Evolutionary conservation across 2,888 invertebrate species (phyloP).

Genomic region (Drosophila mimetica): DNA sequence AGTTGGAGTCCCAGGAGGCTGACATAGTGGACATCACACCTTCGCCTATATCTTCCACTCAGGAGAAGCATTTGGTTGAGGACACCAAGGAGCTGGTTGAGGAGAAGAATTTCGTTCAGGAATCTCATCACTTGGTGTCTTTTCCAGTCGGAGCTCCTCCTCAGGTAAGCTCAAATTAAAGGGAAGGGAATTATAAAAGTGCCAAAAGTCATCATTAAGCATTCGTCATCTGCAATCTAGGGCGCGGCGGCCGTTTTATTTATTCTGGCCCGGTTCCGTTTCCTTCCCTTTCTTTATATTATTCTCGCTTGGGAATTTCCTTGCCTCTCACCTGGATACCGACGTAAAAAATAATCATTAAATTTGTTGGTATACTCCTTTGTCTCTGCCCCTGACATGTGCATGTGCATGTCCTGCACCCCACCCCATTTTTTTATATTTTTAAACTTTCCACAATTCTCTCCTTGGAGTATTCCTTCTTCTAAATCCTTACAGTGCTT

Average conservation of each 20-base stretch:
- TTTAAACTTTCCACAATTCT: background rate
- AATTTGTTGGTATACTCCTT: constrained; percentile 79
- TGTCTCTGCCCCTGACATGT: constrained; percentile 51
- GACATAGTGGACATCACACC: constrained; percentile 65
- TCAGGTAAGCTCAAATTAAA: constrained; percentile 56
- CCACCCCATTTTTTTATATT: background rate
- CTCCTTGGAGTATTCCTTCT: constrained; percentile 9
- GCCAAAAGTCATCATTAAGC: constrained; percentile 38
- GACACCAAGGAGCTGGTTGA: constrained; percentile 71
- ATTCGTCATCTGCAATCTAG: constrained; percentile 29
- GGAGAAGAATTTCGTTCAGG: constrained; percentile 14
- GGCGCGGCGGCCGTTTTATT: background rate
- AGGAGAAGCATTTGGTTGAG: constrained; percentile 79
- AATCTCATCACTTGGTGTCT: constrained; percentile 49
- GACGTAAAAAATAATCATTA: constrained; percentile 71
- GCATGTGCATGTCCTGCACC: constrained; percentile 18
- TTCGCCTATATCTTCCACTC: constrained; percentile 68
- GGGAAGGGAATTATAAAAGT: background rate
- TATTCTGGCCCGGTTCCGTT: background rate
- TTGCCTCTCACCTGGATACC: constrained; percentile 60
- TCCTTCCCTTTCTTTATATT: background rate
- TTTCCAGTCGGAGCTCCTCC: constrained; percentile 62
- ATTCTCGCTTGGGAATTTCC: constrained; percentile 28
- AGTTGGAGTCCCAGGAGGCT: constrained; percentile 55
- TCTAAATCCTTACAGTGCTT: background rate